Conservation (phyloP, 2,113 vertebrate genomes). For the Colistium nudipinnis region DNA sequence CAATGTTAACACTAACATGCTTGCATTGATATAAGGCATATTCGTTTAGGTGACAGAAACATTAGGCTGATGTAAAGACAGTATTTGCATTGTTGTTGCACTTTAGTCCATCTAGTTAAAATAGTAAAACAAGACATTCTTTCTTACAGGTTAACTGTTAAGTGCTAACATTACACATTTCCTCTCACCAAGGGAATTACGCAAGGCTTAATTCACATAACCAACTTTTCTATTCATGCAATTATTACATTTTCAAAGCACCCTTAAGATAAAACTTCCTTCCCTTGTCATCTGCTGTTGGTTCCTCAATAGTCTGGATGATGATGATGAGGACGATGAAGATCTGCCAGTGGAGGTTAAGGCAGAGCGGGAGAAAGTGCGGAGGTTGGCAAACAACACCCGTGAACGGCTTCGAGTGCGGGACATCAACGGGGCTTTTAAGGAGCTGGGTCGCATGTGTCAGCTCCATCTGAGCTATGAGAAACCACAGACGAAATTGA, state of each 20-base stretch:
- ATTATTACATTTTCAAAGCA: neutral
- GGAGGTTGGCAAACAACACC: conserved; percentile 96
- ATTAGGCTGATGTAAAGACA: neutral
- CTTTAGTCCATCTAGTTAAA: no score
- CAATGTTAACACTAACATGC: no score
- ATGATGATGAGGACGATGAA: conserved; percentile 92
- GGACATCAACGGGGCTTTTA: conserved; percentile 99
- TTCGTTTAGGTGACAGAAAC: neutral
- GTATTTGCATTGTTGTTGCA: neutral
- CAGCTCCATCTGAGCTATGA: conserved; percentile 97
- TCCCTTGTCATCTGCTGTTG: conserved; percentile 63
- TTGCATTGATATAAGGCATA: no score
- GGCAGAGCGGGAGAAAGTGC: conserved; percentile 97
- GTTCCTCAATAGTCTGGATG: conserved; percentile 84
- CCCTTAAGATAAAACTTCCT: no score
- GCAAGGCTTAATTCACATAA: neutral
- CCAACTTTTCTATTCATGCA: neutral
- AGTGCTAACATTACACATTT: neutral
- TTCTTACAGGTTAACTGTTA: neutral
- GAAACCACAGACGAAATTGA: conserved; percentile 99
- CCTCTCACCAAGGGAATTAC: neutral
- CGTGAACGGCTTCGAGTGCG: conserved; percentile 95
- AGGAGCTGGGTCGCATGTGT: conserved; percentile 98
- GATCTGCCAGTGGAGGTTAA: conserved; percentile 97
- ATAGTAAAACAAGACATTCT: neutral